Evolutionary conservation across 2,888 invertebrate genomes (phyloP).

Genomic region (Empis livida): DNA sequence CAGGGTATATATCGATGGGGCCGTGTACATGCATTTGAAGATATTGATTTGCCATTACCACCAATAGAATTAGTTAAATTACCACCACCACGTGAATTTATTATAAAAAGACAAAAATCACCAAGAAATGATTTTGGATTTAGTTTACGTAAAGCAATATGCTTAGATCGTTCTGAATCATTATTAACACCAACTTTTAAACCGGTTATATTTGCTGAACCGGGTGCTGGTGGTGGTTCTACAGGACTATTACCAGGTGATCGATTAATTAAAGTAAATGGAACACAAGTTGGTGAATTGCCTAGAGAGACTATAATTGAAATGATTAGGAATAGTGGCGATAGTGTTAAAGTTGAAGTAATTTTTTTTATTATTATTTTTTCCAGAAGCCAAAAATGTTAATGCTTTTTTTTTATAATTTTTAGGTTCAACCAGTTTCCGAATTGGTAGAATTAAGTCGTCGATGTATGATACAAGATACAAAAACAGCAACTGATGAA

Average conservation of each 20-base stretch:
- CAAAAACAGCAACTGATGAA: conserved; percentile 19
- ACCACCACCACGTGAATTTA: conserved; percentile 59
- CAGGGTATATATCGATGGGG: conserved; percentile 73
- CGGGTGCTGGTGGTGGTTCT: conserved; percentile 60
- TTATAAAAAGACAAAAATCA: conserved; percentile 64
- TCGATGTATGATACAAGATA: conserved; percentile 40
- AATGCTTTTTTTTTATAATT: conserved; percentile 1
- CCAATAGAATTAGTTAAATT: conserved; percentile 52
- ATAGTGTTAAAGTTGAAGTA: conserved; percentile 74
- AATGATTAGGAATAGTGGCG: conserved; percentile 75
- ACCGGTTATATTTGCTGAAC: conserved; percentile 80
- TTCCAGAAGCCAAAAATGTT: neutral
- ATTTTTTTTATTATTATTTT: conserved; percentile 12
- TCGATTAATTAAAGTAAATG: conserved; percentile 82
- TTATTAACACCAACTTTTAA: conserved; percentile 29
- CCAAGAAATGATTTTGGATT: conserved; percentile 90
- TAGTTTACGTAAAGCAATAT: conserved; percentile 75
- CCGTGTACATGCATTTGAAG: conserved; percentile 62
- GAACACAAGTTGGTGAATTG: conserved; percentile 68
- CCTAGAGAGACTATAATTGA: conserved; percentile 87
- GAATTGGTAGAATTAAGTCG: conserved; percentile 83
- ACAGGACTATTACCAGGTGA: conserved; percentile 92
- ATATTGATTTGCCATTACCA: conserved; percentile 58
- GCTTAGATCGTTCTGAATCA: conserved; percentile 51
- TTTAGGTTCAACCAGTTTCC: conserved; percentile 83